These are phyloP conservation scores for Microcebus tavaratra DNA, from an alignment of 2,113 vertebrate species.

Conservation along the genomic window DNA sequence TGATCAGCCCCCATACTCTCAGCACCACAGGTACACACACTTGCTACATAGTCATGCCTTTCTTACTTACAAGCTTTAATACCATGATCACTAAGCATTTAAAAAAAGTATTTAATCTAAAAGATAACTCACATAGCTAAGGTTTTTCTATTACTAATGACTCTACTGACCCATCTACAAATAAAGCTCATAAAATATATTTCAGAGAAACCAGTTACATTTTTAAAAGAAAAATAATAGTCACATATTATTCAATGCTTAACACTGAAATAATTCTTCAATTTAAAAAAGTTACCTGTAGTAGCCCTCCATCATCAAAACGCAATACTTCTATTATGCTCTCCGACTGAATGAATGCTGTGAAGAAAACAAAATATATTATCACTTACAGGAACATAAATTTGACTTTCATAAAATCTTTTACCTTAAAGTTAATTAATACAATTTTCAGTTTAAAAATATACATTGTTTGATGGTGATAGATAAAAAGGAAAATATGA, in stretches of 20 bases:
- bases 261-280: not conserved
- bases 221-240: slow-evolving; percentile 41
- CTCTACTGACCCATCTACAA: not conserved
- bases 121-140: slow-evolving; percentile 11
- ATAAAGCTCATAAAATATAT: slow-evolving; percentile 38
- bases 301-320: slow-evolving; percentile 95
- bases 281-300: slow-evolving; percentile 89
- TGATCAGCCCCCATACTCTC: not conserved
- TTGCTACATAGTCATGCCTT: not conserved
- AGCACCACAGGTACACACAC: not conserved
- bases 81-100: not conserved
- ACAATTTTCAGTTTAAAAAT: slow-evolving; percentile 41
- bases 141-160: not conserved
- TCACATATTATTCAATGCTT: not conserved
- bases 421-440: slow-evolving; percentile 20
- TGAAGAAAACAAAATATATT: slow-evolving; percentile 70
- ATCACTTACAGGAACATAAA: slow-evolving; percentile 32
- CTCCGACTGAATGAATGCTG: slow-evolving; percentile 98
- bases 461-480: not conserved
- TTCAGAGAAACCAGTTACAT: not conserved
- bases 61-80: not conserved
- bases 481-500: slow-evolving; percentile 5
- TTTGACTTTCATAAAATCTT: slow-evolving; percentile 17
- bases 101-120: slow-evolving; percentile 18
- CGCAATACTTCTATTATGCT: slow-evolving; percentile 98